phyloP scores from a whole-genome alignment of 2,113 vertebrate species.

The Meles meles region DNA sequence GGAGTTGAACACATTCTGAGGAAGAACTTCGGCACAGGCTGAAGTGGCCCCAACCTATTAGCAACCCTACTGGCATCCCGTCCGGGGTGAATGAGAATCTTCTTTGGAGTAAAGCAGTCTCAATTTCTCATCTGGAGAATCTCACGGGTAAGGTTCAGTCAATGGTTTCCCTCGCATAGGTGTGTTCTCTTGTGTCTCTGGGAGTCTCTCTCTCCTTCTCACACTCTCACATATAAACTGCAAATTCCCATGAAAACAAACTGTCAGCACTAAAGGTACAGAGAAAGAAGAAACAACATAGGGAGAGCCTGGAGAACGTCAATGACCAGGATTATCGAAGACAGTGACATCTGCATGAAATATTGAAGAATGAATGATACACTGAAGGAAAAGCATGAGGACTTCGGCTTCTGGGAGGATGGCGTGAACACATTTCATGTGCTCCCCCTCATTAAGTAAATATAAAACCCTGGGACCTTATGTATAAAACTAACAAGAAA shows the following conservation, averaged over 20 bases:
- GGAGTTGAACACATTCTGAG: not conserved
- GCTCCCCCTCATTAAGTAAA: not conserved
- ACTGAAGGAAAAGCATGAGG: not conserved
- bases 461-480: not conserved
- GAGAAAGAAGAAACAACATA: not conserved
- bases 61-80: not conserved
- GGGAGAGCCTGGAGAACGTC: not conserved
- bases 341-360: not conserved
- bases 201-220: not conserved
- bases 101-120: not conserved
- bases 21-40: not conserved
- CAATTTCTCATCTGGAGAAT: not conserved
- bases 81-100: not conserved
- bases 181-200: not conserved
- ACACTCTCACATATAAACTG: too few relatives aligned
- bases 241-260: not conserved
- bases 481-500: not conserved
- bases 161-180: not conserved
- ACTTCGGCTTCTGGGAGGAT: not conserved
- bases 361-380: not conserved
- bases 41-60: not conserved
- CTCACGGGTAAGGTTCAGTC: not conserved
- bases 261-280: not conserved
- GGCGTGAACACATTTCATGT: not conserved
- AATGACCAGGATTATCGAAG: not conserved